Percentiles rank a stretch among this genome's conserved stretches.
phyloP scores from a whole-genome alignment of 2,113 vertebrate genomes.

The Cryptomyrus ogoouensis region DNA sequence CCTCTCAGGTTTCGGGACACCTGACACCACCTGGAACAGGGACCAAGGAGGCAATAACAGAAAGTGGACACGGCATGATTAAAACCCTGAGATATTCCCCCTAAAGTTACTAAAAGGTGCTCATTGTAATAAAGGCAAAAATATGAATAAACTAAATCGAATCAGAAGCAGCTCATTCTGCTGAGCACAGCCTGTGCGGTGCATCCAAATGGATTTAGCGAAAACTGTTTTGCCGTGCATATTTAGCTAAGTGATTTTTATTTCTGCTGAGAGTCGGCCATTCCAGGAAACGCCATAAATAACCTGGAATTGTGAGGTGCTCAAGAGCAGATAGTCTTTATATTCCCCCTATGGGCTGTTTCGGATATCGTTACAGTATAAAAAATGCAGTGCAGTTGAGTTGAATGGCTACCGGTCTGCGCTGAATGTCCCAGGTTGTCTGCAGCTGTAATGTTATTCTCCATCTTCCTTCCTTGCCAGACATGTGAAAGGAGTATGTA shows the following conservation, averaged over 20 bases:
- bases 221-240: neutral
- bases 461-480: neutral
- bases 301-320: neutral
- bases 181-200: neutral
- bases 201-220: neutral
- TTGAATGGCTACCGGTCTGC: neutral
- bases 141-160: neutral
- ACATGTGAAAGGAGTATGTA: neutral
- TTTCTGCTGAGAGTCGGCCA: neutral
- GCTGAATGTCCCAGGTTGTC: neutral
- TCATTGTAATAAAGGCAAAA: neutral
- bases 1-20: neutral
- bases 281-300: neutral
- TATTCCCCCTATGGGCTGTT: neutral
- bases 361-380: neutral
- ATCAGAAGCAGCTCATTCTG: neutral
- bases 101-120: neutral
- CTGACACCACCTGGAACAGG: neutral
- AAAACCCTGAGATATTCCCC: conserved; percentile 5
- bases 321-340: neutral
- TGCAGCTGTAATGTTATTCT: neutral
- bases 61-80: neutral
- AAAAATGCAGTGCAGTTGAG: neutral
- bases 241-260: neutral
- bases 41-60: neutral